Evolutionary conservation across 2,888 invertebrate species (phyloP).

Genomic region (Lasioglossum oenotherae): DNA sequence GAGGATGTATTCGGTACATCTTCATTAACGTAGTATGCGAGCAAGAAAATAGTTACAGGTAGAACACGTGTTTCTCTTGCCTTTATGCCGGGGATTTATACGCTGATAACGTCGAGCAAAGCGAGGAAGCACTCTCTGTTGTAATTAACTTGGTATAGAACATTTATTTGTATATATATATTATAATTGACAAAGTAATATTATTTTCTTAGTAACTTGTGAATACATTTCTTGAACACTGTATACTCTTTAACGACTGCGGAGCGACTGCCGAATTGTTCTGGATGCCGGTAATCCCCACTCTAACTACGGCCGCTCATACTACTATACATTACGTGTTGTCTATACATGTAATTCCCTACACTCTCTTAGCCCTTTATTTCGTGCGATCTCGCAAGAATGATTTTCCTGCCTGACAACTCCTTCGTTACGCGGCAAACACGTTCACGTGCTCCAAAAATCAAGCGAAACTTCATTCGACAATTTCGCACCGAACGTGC

Average conservation of each 20-base stretch:
- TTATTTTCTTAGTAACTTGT: too few species aligned
- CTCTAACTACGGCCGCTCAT: too few species aligned
- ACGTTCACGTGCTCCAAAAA: not conserved
- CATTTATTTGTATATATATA: too few species aligned
- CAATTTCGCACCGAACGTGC: not conserved
- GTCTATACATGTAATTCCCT: too few species aligned
- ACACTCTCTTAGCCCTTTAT: conserved; percentile 42
- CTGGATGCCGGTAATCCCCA: too few species aligned
- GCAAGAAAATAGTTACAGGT: conserved; percentile 36
- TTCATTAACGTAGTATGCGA: conserved; percentile 28
- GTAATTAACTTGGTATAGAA: too few species aligned
- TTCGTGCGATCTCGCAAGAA: conserved; percentile 19
- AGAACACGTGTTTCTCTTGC: conserved; percentile 44
- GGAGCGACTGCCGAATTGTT: too few species aligned
- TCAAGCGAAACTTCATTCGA: not conserved
- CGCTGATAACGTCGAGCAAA: conserved; percentile 73
- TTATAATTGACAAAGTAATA: too few species aligned
- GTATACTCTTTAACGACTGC: too few species aligned
- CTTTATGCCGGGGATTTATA: conserved; percentile 62
- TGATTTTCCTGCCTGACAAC: conserved; percentile 23
- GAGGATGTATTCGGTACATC: conserved; percentile 2
- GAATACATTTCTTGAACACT: too few species aligned
- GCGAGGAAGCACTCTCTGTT: conserved; percentile 21
- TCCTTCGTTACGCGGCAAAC: not conserved
- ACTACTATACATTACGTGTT: too few species aligned